These are phyloP conservation scores for Agelaius phoeniceus DNA, from an alignment of 2,113 vertebrate genomes.

Conservation along the genomic window DNA sequence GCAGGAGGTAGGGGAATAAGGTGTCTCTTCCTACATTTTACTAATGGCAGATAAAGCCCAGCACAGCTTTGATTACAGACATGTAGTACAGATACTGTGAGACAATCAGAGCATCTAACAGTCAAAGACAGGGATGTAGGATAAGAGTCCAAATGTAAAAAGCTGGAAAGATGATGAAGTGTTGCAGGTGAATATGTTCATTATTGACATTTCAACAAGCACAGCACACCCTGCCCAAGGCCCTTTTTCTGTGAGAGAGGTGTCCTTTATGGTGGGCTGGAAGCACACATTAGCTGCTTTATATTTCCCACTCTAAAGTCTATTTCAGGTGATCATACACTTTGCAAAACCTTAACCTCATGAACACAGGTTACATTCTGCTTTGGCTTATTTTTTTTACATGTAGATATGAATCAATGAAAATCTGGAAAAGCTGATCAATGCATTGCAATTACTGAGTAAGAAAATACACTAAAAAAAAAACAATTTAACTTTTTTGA, in stretches of 20 bases:
- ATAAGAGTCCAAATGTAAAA: background rate
- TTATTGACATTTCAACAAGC: background rate
- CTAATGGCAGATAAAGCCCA: background rate
- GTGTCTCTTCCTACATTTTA: background rate
- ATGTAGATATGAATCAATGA: background rate
- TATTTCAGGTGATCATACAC: background rate
- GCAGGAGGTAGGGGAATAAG: background rate
- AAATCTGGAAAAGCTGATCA: background rate
- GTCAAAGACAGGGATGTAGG: background rate
- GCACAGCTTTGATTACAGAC: background rate
- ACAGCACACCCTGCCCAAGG: background rate
- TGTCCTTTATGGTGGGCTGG: background rate
- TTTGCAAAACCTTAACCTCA: background rate
- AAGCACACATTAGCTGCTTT: background rate
- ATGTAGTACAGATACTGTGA: background rate
- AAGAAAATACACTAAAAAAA: background rate
- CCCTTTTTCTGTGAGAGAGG: background rate
- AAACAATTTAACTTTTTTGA: too few relatives aligned
- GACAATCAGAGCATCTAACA: background rate
- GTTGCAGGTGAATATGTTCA: background rate
- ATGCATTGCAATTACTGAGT: background rate
- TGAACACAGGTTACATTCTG: background rate
- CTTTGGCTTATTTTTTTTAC: background rate
- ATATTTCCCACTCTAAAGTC: background rate
- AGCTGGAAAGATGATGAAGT: background rate